These are phyloP conservation scores for Coleophora flavipennella DNA, from an alignment of 2,888 invertebrate species.

Conservation along the genomic window DNA sequence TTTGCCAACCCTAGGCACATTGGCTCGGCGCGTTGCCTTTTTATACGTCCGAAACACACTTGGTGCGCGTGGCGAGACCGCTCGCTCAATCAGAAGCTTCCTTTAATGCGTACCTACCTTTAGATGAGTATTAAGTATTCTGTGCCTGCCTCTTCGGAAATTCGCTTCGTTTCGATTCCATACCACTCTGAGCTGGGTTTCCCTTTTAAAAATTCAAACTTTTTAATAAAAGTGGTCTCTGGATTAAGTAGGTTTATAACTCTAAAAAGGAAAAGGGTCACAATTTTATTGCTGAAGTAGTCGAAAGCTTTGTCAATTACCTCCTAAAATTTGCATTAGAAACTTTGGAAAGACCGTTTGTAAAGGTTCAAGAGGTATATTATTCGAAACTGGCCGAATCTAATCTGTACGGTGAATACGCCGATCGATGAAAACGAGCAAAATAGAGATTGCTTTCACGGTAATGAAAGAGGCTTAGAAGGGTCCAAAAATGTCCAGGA, in stretches of 20 bases:
- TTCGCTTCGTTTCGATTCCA: no score
- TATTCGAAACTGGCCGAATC: constrained; percentile 20
- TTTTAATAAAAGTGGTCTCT: background rate
- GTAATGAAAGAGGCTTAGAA: constrained; percentile 45
- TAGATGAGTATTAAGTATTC: background rate
- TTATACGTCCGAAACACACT: no score
- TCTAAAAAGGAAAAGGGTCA: no score
- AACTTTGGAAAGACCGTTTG: constrained; percentile 29
- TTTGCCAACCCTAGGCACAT: no score
- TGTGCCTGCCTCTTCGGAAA: background rate
- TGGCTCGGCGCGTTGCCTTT: no score
- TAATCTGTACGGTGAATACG: constrained; percentile 30
- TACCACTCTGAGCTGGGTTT: no score
- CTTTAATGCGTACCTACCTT: no score
- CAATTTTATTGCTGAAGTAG: background rate
- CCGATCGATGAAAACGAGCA: constrained; percentile 39
- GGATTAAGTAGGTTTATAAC: background rate
- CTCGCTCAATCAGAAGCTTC: no score
- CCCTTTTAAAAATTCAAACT: background rate
- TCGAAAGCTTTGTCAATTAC: background rate
- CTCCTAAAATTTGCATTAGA: constrained; percentile 17
- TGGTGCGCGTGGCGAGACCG: no score
- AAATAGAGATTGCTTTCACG: constrained; percentile 46
- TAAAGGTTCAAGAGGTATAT: constrained; percentile 27
- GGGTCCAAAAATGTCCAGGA: constrained; percentile 40